phyloP scores from a whole-genome alignment of 2,888 invertebrate genomes.

The Ypsolopha scabrella region DNA sequence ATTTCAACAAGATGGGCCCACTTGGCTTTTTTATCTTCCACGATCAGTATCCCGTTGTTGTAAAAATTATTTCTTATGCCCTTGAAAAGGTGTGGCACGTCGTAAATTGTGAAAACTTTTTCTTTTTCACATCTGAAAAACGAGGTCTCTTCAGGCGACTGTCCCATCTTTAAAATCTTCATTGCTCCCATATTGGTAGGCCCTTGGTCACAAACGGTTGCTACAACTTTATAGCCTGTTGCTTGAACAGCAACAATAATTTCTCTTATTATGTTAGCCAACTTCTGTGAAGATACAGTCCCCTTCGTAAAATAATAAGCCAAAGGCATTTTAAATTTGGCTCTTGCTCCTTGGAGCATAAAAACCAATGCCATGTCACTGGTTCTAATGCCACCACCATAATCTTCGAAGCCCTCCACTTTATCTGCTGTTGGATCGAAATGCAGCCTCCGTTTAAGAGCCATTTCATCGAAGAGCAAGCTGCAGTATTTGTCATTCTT shows the following conservation, averaged over 20 bases:
- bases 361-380: background rate
- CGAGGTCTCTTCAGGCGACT: too few species aligned
- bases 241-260: too few species aligned
- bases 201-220: background rate
- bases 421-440: background rate
- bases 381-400: background rate
- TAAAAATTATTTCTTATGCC: background rate
- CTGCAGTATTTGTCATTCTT: background rate
- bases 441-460: background rate
- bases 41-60: background rate
- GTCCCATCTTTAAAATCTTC: background rate
- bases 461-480: background rate
- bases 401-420: background rate
- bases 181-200: background rate
- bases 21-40: conserved; percentile 3
- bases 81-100: background rate
- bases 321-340: too few species aligned
- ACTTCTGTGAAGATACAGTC: too few species aligned
- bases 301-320: too few species aligned
- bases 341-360: background rate
- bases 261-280: too few species aligned
- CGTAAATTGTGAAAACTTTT: background rate
- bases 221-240: background rate
- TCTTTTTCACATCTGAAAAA: too few species aligned
- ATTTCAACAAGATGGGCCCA: too few species aligned